Base-by-base conservation (phyloP, 2,888 invertebrate genomes). In the Mamestra brassicae region DNA sequence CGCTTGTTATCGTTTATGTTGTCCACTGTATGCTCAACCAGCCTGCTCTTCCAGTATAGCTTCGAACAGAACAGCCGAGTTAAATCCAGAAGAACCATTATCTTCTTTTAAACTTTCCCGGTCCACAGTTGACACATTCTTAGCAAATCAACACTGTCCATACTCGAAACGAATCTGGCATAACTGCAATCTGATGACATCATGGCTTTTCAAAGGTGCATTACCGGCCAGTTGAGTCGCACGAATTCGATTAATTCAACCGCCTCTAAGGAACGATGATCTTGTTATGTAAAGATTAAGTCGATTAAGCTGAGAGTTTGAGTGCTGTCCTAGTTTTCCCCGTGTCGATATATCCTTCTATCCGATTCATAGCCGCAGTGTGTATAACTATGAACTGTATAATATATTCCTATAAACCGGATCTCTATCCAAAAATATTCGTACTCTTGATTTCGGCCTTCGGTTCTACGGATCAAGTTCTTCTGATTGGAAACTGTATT, bases 151-250 rank as follows among this genome's bases (percentile, higher is more conserved):
- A 58, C 47, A 38, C 55, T 72, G 65, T n/a, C 42, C 62, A 54
- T 47, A 42, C 6, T 60, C 55, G 52, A 76, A 62, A 71, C 66
- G 52, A 81, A 83, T 85, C 81, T 69, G 70, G 71, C 67, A 80
- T 74, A 83, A 66, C 66, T 65, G 55, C 74, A 76, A 74, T 62
- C 60, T 67, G 75, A 84, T 89, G 85, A 87, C 84, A 84, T 85
- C 84, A 87, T 75, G 66, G 52, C 77, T 83, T 80, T 80, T 85
- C 77, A 83, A 80, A 85, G 81, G 70, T 77, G 75, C 79, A 85
- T 77, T 79, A 69, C 76, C 50, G 57, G 38, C 58, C 62, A 63
- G 74, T 79, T 65, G 64, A 83, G 72, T 75, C 57, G 64, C 74
- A 67, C 62, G 69, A 77, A 80, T 78, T 77, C 70, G 80, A 85